Conservation (phyloP, 2,888 invertebrate genomes). For the Miltochrista miniata region DNA sequence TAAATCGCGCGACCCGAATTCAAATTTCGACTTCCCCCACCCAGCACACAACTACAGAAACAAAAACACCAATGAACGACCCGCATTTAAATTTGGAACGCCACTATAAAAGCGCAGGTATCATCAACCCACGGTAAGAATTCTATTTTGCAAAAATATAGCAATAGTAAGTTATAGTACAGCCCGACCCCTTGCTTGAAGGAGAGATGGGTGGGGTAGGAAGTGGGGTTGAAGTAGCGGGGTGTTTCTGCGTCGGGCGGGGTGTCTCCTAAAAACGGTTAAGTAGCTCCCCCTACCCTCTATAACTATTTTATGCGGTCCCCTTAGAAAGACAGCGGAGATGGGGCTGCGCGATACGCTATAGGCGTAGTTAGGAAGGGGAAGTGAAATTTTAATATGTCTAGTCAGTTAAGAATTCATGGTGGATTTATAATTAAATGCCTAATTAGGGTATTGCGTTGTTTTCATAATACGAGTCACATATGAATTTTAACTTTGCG, state of each 20-base stretch:
- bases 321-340: conserved; percentile 82
- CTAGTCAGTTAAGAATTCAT: conserved; percentile 81
- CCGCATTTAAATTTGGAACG: conserved; percentile 66
- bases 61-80: conserved; percentile 70
- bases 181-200: conserved; percentile 44
- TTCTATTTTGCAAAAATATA: conserved; percentile 80
- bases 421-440: conserved; percentile 80
- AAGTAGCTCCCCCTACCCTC: conserved; percentile 81
- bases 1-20: conserved; percentile 78
- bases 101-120: conserved; percentile 73
- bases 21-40: conserved; percentile 57
- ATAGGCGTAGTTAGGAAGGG: conserved; percentile 66
- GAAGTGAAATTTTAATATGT: conserved; percentile 82
- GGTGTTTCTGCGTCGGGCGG: conserved; percentile 74
- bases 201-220: conserved; percentile 64
- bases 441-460: conserved; percentile 74
- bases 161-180: conserved; percentile 69
- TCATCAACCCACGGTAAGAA: conserved; percentile 79
- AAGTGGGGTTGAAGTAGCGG: conserved; percentile 75
- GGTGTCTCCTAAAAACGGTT: conserved; percentile 84
- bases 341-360: conserved; percentile 75
- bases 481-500: conserved; percentile 61
- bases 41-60: conserved; percentile 62
- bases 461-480: conserved; percentile 57
- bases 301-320: conserved; percentile 84